phyloP scores from a whole-genome alignment of 1,140 invertebrate species.

The Saccostrea glomerata region DNA sequence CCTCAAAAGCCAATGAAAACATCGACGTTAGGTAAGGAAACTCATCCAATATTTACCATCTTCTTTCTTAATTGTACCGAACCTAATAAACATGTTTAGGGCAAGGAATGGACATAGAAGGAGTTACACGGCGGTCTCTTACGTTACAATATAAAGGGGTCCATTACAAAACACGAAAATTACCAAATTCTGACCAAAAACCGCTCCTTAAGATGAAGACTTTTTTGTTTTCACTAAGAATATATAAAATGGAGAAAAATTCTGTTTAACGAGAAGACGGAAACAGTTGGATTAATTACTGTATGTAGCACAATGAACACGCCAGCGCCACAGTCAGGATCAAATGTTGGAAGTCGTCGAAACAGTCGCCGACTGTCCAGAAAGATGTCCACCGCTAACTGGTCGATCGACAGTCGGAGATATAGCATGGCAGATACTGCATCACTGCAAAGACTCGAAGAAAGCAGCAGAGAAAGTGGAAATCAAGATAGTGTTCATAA shows the following conservation, averaged over 20 bases:
- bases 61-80: constrained; percentile 20
- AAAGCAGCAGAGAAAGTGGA: background rate
- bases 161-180: background rate
- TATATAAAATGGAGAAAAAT: too few relatives aligned
- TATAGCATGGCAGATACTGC: background rate
- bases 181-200: background rate
- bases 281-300: too few relatives aligned
- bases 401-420: background rate
- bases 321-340: background rate
- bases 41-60: background rate
- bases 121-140: background rate
- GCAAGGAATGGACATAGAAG: background rate
- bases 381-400: background rate
- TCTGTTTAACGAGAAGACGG: too few relatives aligned
- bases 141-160: background rate
- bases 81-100: constrained; percentile 6
- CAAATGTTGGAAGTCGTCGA: background rate
- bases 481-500: background rate
- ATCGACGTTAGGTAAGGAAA: background rate
- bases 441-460: background rate
- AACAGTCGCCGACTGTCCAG: constrained; percentile 13
- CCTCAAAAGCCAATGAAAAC: constrained; percentile 11
- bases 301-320: background rate
- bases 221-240: too few relatives aligned
- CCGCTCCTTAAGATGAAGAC: too few relatives aligned